Base-by-base conservation (phyloP, 2,113 vertebrate species). In the Nothobranchius furzeri region DNA sequence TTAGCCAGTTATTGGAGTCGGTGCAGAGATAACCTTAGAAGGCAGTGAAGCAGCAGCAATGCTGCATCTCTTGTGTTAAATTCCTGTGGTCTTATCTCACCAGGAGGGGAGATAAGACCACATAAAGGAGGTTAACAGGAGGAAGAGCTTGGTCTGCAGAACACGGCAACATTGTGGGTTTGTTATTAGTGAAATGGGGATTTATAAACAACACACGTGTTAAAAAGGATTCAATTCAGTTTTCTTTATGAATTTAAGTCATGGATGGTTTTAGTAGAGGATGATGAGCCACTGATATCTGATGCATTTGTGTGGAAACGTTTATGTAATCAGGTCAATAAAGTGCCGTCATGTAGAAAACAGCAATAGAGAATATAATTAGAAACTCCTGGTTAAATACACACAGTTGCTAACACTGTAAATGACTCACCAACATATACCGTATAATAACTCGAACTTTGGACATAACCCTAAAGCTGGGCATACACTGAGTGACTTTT, bases 71-170 rank as follows among this genome's bases (percentile, higher is more conserved):
- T 15, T 37, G 14, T 45, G 49, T 60, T 51, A 40, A 52, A 77
- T 83, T 79, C 40, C 64, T 83, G 12, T 11, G 9, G 42, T 64
- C 64, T 78, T 82, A 78, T 82, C 66, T 86, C 53, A 79, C 46
- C 53, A 10, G 24, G 30, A 30, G 60, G 1, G 47, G 48, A 50
- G 40, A 59, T 64, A 7, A 60, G 12, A 66, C 24, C 43, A 9
- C 9, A 52, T 5, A 68, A 35, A 36, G 36, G 17, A 70, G 24
- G 62, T 63, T 64, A 56, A 61, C 37, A 42, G 40, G n/a, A 65
- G 59, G 13, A 53, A 60, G 30, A 73, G 53, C 37, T 51, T 15
- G 25, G 24, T 69, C 60, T 63, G 37, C 25, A 65, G 1, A 1
- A 42, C 12, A 49, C 35, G 11, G 15, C 30, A 57, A 50, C 46